These are phyloP conservation scores for Betta splendens DNA, from an alignment of 2,797 vertebrate genomes.

Conservation along the genomic window DNA sequence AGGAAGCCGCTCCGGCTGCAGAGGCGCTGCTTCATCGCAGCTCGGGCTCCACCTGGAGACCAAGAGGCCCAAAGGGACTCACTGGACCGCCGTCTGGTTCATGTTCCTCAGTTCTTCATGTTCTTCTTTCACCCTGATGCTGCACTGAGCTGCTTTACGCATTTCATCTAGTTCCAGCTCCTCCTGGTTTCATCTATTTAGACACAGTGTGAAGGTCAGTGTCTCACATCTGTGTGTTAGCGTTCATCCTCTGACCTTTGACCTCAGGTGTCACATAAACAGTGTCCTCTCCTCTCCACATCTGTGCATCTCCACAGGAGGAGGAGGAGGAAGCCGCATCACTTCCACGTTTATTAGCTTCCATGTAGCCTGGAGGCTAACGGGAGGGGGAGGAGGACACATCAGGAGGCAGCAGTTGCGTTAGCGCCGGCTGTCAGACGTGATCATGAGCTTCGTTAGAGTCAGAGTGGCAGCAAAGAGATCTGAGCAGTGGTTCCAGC, in stretches of 20 bases:
- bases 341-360: conserved; percentile 38
- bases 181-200: too few relatives aligned
- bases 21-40: background rate
- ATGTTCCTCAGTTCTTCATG: too few relatives aligned
- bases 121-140: too few relatives aligned
- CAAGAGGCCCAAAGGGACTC: background rate
- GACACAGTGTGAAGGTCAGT: background rate
- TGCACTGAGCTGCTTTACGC: too few relatives aligned
- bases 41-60: background rate
- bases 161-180: too few relatives aligned
- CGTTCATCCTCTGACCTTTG: background rate
- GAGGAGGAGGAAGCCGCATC: conserved; percentile 28
- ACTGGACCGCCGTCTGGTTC: background rate
- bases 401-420: conserved; percentile 37
- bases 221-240: background rate
- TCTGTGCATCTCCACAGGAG: background rate
- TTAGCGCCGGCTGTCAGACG: conserved; percentile 44
- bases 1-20: conserved; percentile 16
- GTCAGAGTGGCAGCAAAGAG: conserved; percentile 12
- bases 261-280: conserved; percentile 16
- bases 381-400: conserved; percentile 15
- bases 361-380: conserved; percentile 37
- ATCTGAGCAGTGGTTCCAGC: conserved; percentile 1
- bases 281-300: conserved; percentile 7
- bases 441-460: conserved; percentile 54